Conservation (phyloP, 1,140 invertebrate genomes). For the Drosophila equinoxialis region DNA sequence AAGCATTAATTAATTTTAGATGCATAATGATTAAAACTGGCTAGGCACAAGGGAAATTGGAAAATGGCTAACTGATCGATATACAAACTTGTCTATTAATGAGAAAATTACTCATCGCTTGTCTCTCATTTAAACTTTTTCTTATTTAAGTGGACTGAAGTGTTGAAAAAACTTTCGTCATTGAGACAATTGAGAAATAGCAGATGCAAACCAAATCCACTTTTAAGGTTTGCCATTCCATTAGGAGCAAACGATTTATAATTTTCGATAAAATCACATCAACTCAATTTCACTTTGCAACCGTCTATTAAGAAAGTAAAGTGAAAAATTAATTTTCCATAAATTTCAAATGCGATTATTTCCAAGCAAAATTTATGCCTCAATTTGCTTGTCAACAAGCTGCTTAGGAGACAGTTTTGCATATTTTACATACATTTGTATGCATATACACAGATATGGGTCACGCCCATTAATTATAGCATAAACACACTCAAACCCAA, state of each 20-base stretch:
- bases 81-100: not conserved
- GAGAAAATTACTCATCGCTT: not conserved
- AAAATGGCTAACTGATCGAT: slow-evolving; percentile 27
- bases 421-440: slow-evolving; percentile 14
- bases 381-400: slow-evolving; percentile 57
- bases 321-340: slow-evolving; percentile 45
- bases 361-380: slow-evolving; percentile 20
- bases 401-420: slow-evolving; percentile 31
- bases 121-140: not conserved
- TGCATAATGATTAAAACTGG: slow-evolving; percentile 39
- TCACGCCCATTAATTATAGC: slow-evolving; percentile 48
- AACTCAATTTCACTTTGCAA: not conserved
- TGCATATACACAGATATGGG: not conserved
- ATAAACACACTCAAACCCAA: slow-evolving; percentile 8
- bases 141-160: not conserved
- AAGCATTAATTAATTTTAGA: slow-evolving; percentile 41
- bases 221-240: not conserved
- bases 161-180: not conserved
- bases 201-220: no score
- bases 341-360: slow-evolving; percentile 35
- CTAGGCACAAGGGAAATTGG: slow-evolving; percentile 36
- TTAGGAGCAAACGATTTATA: not conserved
- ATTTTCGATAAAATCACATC: not conserved
- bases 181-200: not conserved
- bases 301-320: not conserved